Base-by-base conservation (phyloP, 1,140 invertebrate genomes). In the Liolophura sinensis region DNA sequence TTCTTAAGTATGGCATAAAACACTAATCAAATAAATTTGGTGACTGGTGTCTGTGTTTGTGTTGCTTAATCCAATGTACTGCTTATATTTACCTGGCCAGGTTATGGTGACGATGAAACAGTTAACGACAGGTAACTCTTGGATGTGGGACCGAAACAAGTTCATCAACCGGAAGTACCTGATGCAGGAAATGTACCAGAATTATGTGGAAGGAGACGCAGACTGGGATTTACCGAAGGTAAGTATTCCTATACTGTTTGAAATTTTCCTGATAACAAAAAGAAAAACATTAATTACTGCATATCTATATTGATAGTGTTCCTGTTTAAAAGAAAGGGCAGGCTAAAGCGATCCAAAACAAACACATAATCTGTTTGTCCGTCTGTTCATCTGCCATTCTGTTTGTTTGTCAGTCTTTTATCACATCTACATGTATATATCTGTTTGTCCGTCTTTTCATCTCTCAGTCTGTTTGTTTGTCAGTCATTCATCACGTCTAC, bases 151-250 rank as follows among this genome's bases (percentile, higher is more conserved):
- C 14, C 85, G 87, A 63, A 86, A 87, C 56, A 87, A 87, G 69
- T 90, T 90, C 76, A 81, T 88, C 49, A 88, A 88, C 73, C 76
- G 89, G 20, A 86, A 90, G 66, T 89, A 87, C 72, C 70, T 87
- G 40, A 90, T 90, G 88, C 88, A 89, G 75, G 88, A 90, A 71
- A 89, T 90, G 85, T 90, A 89, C 73, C 86, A 87, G 65, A 88
- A 88, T 69, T 89, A 87, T 72, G 85, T 88, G 65, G 85, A 89
- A 47, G 88, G 87, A 6, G 85, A 87, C 60, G 80, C 86, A 18
- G 78, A 84, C 75, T 81, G 73, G 78, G 77, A 84, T 61, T 61
- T 78, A 14, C 67, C 77, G 16, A 69, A 76, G 76, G 79, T 82
- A 69, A 67, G 67, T 24, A 64, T 60, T 52, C 18, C 9, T 3